Evolutionary conservation across 2,797 vertebrate species (phyloP).

Genomic region (Eulemur mongoz): DNA sequence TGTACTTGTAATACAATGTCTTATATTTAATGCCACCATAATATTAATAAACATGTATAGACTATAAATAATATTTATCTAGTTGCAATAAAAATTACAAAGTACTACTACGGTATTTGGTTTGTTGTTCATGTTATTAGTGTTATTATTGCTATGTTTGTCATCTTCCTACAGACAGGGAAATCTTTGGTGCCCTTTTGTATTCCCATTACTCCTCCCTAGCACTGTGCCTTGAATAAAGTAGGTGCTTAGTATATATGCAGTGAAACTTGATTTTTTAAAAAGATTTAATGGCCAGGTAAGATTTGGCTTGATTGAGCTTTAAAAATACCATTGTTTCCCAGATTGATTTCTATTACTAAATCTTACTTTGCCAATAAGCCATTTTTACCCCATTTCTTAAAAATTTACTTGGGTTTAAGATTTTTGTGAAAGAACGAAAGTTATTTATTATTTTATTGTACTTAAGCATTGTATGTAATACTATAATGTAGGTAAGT

Average conservation of each 20-base stretch:
- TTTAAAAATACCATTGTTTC: constrained; percentile 26
- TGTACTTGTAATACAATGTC: neutral
- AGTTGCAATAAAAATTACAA: neutral
- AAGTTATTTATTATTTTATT: neutral
- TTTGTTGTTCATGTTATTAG: neutral
- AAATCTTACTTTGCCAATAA: neutral
- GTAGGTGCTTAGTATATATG: neutral
- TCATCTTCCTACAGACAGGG: neutral
- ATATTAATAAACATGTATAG: neutral
- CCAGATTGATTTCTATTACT: neutral
- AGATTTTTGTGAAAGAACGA: constrained; percentile 11
- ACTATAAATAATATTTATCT: neutral
- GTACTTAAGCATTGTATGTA: neutral
- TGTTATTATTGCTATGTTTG: neutral
- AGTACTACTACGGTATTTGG: neutral
- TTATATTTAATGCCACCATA: neutral
- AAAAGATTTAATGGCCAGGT: neutral
- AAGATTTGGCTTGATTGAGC: neutral
- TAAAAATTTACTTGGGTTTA: constrained; percentile 1
- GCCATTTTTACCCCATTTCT: neutral
- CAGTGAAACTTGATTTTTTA: neutral
- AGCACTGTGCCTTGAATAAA: neutral
- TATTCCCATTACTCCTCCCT: neutral
- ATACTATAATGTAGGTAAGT: neutral
- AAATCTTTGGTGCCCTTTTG: neutral